These are phyloP conservation scores for Lepidotrigona ventralis DNA, from an alignment of 1,140 invertebrate genomes.

Conservation along the genomic window DNA sequence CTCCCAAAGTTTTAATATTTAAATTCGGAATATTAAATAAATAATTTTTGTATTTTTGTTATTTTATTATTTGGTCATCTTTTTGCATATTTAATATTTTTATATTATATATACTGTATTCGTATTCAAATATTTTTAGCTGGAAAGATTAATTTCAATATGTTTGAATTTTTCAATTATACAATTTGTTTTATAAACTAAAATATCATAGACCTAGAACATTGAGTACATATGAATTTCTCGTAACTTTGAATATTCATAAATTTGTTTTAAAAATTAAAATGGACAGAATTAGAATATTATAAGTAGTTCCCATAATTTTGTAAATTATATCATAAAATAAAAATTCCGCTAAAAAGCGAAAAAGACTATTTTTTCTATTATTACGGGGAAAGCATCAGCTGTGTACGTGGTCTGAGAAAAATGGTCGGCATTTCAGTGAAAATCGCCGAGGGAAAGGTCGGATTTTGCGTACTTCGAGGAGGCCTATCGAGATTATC, in stretches of 20 bases:
- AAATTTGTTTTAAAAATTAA: too few species aligned
- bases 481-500: constrained; percentile 57
- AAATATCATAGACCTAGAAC: background rate
- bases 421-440: constrained; percentile 21
- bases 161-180: background rate
- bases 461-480: constrained; percentile 47
- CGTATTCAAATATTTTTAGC: background rate
- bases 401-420: background rate
- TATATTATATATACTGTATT: too few species aligned
- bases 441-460: constrained; percentile 24
- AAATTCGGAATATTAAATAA: too few species aligned
- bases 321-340: background rate
- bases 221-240: background rate
- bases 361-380: too few species aligned
- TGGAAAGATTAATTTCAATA: background rate
- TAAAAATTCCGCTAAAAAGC: background rate
- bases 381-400: background rate
- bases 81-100: too few species aligned
- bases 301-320: background rate
- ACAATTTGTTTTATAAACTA: background rate
- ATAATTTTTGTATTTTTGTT: too few species aligned
- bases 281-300: too few species aligned
- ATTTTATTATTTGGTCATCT: too few species aligned
- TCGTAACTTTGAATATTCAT: too few species aligned
- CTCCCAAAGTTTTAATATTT: too few species aligned